phyloP scores from a whole-genome alignment of 1,140 invertebrate genomes.

The Nephila pilipes region DNA sequence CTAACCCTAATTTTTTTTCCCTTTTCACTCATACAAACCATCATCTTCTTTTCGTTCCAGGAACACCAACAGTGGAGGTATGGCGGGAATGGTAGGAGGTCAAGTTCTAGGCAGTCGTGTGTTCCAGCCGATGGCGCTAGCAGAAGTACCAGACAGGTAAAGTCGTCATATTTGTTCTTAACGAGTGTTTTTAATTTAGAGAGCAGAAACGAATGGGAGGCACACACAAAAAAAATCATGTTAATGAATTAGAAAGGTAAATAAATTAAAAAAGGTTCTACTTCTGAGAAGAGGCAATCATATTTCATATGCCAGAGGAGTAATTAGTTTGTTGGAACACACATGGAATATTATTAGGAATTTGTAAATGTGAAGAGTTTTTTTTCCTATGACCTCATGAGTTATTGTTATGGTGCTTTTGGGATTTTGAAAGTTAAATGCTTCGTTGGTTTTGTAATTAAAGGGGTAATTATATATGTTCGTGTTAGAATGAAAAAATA shows the following conservation, averaged over 20 bases:
- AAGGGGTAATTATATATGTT: neutral
- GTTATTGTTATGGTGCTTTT: conserved; percentile 3
- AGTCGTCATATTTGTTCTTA: neutral
- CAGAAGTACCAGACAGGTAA: conserved; percentile 58
- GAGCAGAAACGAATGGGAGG: neutral
- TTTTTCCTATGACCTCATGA: neutral
- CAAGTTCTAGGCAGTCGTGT: conserved; percentile 56
- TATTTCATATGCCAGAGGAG: neutral
- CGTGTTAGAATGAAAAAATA: neutral
- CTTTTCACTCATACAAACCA: neutral
- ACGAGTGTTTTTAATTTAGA: neutral
- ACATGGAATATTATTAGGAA: neutral
- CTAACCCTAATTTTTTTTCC: neutral
- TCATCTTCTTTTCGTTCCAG: conserved; percentile 35
- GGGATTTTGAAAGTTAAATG: neutral
- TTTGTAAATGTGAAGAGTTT: neutral
- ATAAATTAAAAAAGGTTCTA: neutral
- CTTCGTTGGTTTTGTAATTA: neutral
- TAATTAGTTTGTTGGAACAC: neutral
- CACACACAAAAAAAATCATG: neutral
- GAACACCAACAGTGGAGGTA: conserved; percentile 65
- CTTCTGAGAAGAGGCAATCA: neutral
- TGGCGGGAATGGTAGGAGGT: conserved; percentile 18
- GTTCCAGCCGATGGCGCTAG: conserved; percentile 6
- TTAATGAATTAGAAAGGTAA: neutral